Conservation (phyloP, 2,888 invertebrate species). For the Choristoneura rosaceana region DNA sequence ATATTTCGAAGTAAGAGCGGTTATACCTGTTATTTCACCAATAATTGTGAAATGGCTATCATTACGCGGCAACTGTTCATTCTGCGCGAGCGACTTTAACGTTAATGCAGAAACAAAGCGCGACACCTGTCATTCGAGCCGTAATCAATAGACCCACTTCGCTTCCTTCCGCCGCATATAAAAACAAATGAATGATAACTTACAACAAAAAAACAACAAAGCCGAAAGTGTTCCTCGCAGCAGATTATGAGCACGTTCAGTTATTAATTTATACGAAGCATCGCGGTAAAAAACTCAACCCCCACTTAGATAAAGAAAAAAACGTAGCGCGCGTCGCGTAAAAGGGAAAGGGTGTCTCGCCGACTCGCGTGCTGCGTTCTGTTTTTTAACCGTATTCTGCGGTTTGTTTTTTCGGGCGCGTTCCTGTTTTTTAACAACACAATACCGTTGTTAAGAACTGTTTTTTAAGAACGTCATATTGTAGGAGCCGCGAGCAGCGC, state of each 20-base stretch:
- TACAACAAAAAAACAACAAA: constrained; percentile 74
- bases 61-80: constrained; percentile 41
- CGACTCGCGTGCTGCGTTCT: constrained; percentile 82
- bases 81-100: constrained; percentile 44
- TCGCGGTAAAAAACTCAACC: constrained; percentile 81
- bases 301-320: constrained; percentile 76
- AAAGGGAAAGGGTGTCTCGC: constrained; percentile 84
- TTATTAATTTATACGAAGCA: constrained; percentile 85
- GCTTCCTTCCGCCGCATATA: constrained; percentile 79
- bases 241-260: constrained; percentile 84
- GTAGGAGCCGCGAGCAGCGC: constrained; percentile 70
- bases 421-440: constrained; percentile 84
- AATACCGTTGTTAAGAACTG: constrained; percentile 79
- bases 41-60: constrained; percentile 33
- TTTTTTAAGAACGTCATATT: constrained; percentile 82
- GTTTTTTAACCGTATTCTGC: constrained; percentile 82
- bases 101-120: constrained; percentile 52
- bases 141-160: constrained; percentile 75
- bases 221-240: constrained; percentile 82
- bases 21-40: constrained; percentile 14
- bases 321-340: constrained; percentile 82
- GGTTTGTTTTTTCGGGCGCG: constrained; percentile 83
- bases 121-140: constrained; percentile 75
- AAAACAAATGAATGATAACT: constrained; percentile 81
- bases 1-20: not conserved